Base-by-base conservation (phyloP, 2,888 invertebrate genomes). In the Hydropsyche betteni region DNA sequence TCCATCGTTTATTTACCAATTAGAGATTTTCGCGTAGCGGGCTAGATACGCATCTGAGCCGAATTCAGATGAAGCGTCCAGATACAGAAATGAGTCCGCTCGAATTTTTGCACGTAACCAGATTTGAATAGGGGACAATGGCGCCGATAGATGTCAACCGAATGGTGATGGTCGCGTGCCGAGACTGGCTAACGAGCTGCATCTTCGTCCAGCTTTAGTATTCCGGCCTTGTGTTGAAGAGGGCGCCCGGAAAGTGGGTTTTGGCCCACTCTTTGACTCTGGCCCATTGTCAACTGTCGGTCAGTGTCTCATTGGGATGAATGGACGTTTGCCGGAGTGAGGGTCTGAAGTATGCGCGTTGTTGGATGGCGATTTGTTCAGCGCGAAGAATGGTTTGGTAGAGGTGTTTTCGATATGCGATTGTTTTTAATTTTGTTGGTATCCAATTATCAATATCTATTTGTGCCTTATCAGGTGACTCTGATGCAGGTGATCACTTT, bases 241-340 rank as follows among this genome's bases (percentile, higher is more conserved):
- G 44, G 44, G 44, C 44, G 44, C 44, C 44, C n/a, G 38, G 24
- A 44, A 69, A 69, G 69, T 69, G 69, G 69, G 69, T 14, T 69
- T 38, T 69, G 69, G 69, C 69, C 38, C 69, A 69, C 44, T 44
- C 24, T 55, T 16, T 1, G 14, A 44, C n/a, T 14, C 69, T 8
- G 44, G 69, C 69, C 14, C 69, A 69, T 69, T 69, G 69, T 69
- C 14, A n/a, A 34, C 44, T 10, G 14, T 44, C 38, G 44, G 69
- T 69, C 69, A 69, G 44, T 69, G 69, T 69, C 44, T 69, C 69
- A 14, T 5, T 69, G 69, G 69, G 38, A 69, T 69, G 44, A 69
- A 69, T 69, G 34, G 64, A 34, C 44, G 44, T 44, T 1, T 1
- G 44, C 2, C 2, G 24, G 24, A 24, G 24, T 24, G 24, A 24